phyloP scores from a whole-genome alignment of 1,140 invertebrate genomes.

The Drosophila lowei region DNA sequence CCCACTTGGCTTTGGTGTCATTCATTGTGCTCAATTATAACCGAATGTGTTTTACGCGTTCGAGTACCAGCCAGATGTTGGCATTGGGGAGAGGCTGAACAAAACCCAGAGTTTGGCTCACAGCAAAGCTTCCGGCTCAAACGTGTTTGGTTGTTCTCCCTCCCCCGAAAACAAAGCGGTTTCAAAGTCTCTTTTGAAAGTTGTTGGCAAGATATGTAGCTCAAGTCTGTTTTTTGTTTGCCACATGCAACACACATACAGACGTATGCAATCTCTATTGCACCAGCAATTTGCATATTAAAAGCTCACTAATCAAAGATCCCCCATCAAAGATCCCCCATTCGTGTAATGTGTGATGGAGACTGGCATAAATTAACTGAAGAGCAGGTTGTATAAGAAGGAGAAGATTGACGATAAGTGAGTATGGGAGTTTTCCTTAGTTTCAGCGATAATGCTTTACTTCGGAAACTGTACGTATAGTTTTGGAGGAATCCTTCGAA shows the following conservation, averaged over 20 bases:
- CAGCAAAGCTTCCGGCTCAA: conserved; percentile 47
- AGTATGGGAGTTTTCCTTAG: too few species aligned
- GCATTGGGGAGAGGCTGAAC: conserved; percentile 7
- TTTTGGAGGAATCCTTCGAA: too few species aligned
- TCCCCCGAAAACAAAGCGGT: conserved; percentile 31
- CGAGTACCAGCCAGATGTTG: background rate
- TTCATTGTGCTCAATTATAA: conserved; percentile 53
- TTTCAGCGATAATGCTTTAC: too few species aligned
- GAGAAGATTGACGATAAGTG: background rate
- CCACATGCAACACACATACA: background rate
- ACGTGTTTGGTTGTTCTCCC: conserved; percentile 26
- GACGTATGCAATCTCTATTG: conserved; percentile 17
- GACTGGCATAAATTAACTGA: conserved; percentile 37
- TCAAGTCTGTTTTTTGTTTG: background rate
- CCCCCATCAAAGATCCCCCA: conserved; percentile 11
- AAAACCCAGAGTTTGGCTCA: conserved; percentile 7
- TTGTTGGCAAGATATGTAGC: conserved; percentile 22
- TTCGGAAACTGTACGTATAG: too few species aligned
- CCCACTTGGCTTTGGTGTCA: conserved; percentile 37
- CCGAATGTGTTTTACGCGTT: conserved; percentile 6
- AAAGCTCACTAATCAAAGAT: conserved; percentile 34
- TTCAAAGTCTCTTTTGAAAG: conserved; percentile 51
- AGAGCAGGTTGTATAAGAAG: conserved; percentile 2
- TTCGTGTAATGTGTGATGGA: conserved; percentile 15
- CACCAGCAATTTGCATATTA: conserved; percentile 49